Conservation (phyloP, 2,113 vertebrate species). For the Orthonyx spaldingii region DNA sequence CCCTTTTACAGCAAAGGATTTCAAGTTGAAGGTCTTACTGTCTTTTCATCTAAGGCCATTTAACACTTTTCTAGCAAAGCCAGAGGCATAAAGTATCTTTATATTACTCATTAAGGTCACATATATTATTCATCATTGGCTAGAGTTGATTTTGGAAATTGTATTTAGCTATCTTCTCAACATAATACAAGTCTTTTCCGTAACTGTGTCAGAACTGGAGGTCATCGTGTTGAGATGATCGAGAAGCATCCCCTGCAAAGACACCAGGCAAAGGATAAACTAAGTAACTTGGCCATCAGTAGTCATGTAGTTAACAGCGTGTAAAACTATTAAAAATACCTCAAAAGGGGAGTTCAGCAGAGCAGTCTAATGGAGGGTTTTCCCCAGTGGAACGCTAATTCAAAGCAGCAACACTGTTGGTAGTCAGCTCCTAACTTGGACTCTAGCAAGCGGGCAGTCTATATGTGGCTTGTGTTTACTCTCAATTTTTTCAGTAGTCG, state of each 20-base stretch:
- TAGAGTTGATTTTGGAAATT: neutral
- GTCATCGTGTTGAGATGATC: neutral
- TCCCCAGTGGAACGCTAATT: neutral
- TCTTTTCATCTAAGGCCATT: neutral
- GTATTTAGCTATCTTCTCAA: neutral
- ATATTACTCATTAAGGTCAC: neutral
- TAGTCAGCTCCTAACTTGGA: neutral
- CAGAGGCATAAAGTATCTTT: neutral
- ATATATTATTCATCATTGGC: neutral
- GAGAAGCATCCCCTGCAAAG: neutral
- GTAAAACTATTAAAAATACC: neutral
- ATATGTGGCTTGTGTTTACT: neutral
- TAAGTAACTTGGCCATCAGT: neutral
- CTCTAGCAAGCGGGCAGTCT: neutral
- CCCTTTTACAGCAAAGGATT: constrained; percentile 19
- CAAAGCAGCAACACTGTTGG: neutral
- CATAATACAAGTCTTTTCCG: accelerated
- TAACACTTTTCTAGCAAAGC: neutral
- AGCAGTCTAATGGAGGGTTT: neutral
- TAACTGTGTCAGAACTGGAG: neutral
- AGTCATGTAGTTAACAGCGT: neutral
- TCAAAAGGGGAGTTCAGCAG: neutral
- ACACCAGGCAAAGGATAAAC: neutral
- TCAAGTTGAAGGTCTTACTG: neutral
- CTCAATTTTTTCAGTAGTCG: neutral